Conservation (phyloP, 2,113 vertebrate species). For the Anthoscopus minutus region DNA sequence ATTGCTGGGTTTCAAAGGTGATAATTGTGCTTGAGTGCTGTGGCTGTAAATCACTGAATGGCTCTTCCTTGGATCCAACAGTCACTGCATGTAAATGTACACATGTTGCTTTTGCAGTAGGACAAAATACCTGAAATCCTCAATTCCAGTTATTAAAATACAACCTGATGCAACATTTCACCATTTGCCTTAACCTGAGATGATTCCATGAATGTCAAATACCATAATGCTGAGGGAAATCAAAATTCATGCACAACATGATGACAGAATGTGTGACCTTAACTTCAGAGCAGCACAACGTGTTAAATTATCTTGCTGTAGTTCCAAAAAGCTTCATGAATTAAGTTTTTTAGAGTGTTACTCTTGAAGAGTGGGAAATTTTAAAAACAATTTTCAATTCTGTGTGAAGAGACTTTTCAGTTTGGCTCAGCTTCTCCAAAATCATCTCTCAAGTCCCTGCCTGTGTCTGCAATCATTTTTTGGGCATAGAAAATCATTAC, state of each 20-base stretch:
- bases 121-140: background rate
- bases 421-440: background rate
- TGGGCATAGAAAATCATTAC: background rate
- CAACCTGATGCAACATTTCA: background rate
- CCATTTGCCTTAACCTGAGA: background rate
- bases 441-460: background rate
- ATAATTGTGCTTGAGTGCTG: background rate
- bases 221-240: background rate
- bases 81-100: background rate
- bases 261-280: background rate
- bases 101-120: background rate
- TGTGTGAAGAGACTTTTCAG: background rate
- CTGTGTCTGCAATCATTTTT: background rate
- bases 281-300: background rate
- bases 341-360: background rate
- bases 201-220: background rate
- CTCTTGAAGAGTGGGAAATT: background rate
- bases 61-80: background rate
- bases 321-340: constrained; percentile 15
- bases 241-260: background rate
- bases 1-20: background rate
- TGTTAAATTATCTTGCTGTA: background rate
- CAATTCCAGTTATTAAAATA: background rate
- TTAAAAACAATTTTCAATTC: background rate
- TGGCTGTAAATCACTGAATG: background rate